These are phyloP conservation scores for Labeo catla DNA, from an alignment of 2,113 vertebrate species.

Conservation along the genomic window DNA sequence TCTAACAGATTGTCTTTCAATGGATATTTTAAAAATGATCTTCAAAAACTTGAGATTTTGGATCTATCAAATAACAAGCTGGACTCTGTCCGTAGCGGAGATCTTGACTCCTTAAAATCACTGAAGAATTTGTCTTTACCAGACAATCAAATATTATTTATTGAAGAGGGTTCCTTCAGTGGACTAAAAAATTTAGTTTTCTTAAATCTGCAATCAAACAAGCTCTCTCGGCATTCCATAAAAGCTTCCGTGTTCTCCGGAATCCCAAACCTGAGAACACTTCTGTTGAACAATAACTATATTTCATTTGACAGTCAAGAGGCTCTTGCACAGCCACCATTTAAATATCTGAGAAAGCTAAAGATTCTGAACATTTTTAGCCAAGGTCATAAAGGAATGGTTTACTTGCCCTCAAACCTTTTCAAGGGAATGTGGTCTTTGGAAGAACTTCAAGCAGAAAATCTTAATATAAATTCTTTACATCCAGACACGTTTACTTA, in stretches of 20 bases:
- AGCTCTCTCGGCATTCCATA: constrained; percentile 5
- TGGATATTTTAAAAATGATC: constrained; percentile 52
- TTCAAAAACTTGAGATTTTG: constrained; percentile 64
- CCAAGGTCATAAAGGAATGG: constrained; percentile 59
- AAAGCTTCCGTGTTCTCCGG: constrained; percentile 54
- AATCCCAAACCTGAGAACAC: constrained; percentile 58
- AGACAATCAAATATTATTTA: constrained; percentile 55
- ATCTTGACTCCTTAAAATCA: constrained; percentile 52
- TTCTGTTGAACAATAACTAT: constrained; percentile 67
- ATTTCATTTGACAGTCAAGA: constrained; percentile 53
- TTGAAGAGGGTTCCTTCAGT: constrained; percentile 40
- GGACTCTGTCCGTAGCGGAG: not conserved
- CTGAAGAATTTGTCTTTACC: constrained; percentile 64
- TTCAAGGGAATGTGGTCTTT: constrained; percentile 71
- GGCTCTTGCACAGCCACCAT: constrained; percentile 54
- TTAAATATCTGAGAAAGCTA: constrained; percentile 62
- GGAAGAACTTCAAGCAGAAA: constrained; percentile 56
- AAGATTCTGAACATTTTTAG: constrained; percentile 54
- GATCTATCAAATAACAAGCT: constrained; percentile 65
- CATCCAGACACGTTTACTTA: constrained; percentile 61
- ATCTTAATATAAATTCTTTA: constrained; percentile 52
- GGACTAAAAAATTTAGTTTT: not conserved
- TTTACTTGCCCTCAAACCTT: constrained; percentile 62
- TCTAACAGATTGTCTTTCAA: constrained; percentile 58
- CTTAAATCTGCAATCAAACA: constrained; percentile 32